Percentiles rank a stretch among this genome's conserved stretches.
phyloP scores from a whole-genome alignment of 2,797 vertebrate genomes.

The Dromococcyx pavoninus region DNA sequence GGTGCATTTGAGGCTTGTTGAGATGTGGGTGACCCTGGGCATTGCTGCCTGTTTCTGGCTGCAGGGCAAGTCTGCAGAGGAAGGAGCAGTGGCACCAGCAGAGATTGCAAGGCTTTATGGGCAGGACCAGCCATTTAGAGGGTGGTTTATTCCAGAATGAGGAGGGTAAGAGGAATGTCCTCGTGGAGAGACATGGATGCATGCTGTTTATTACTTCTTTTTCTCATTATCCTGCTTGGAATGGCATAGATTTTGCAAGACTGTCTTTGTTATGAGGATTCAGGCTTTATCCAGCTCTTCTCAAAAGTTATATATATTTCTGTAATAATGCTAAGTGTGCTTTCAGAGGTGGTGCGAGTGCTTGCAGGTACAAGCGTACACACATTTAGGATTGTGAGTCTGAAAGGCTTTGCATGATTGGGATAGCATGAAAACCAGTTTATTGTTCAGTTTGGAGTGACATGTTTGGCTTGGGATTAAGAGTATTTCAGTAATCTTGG shows the following conservation, averaged over 20 bases:
- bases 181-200: background rate
- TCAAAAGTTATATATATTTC: background rate
- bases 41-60: background rate
- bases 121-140: background rate
- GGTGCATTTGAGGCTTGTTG: fast-evolving
- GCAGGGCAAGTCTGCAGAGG: background rate
- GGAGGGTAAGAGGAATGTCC: background rate
- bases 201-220: background rate
- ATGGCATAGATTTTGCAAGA: background rate
- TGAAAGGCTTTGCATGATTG: background rate
- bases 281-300: background rate
- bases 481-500: background rate
- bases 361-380: background rate
- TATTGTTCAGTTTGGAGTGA: background rate
- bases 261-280: background rate
- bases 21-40: background rate
- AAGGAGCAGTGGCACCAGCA: background rate
- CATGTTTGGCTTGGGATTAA: background rate
- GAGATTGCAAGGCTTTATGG: background rate
- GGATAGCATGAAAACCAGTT: background rate
- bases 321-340: background rate
- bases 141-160: background rate
- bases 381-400: background rate
- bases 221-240: background rate
- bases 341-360: background rate